phyloP scores from a whole-genome alignment of 2,113 vertebrate species.

The Megaptera novaeangliae region DNA sequence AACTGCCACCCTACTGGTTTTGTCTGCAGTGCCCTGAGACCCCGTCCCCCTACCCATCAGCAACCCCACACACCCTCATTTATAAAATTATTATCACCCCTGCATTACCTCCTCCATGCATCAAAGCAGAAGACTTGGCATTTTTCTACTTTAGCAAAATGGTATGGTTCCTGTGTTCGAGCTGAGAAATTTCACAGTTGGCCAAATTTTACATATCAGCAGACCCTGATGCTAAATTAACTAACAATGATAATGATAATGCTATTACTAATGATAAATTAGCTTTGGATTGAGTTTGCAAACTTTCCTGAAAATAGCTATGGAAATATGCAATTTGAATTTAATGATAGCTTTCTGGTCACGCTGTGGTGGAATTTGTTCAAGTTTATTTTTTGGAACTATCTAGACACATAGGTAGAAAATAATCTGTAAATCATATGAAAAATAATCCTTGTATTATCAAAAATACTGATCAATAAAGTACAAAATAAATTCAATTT shows the following conservation, averaged over 20 bases:
- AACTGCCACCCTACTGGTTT: neutral
- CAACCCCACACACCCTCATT: neutral
- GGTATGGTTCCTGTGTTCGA: neutral
- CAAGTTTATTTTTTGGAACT: neutral
- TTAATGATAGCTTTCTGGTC: neutral
- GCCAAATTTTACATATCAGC: neutral
- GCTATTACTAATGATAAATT: neutral
- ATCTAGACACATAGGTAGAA: neutral
- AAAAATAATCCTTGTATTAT: neutral
- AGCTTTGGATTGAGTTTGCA: neutral
- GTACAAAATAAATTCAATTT: neutral
- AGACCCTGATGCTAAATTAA: neutral
- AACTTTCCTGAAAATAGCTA: neutral
- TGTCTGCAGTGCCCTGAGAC: neutral
- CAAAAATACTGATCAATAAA: neutral
- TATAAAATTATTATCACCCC: neutral
- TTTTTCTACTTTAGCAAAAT: neutral
- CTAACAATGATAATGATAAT: neutral
- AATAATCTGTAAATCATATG: neutral
- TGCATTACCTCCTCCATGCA: neutral
- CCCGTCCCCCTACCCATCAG: neutral
- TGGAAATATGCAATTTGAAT: neutral
- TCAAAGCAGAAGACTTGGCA: neutral
- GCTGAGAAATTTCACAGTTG: neutral
- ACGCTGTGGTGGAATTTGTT: neutral